Base-by-base conservation (phyloP, 2,888 invertebrate species). In the Mactromeris polynyma region DNA sequence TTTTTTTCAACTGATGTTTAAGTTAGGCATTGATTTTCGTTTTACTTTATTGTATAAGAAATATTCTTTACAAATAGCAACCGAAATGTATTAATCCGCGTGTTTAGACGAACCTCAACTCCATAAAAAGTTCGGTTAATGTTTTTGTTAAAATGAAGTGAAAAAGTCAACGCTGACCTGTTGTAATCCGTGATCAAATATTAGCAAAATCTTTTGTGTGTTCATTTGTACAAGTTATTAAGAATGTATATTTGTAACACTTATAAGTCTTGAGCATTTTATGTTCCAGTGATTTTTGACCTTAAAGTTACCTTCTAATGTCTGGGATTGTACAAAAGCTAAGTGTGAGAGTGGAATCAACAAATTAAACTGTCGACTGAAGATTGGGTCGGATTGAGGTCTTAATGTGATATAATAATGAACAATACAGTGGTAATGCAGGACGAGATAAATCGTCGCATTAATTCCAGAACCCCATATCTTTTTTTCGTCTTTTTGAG, bases 141-240 rank as follows among this genome's bases (percentile, higher is more conserved):
- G 51, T 82, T 82, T 82, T 64, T 31, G 64, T 82, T 69, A 69
- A 40, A 33, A 1, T 40, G 77, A 86, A 91, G 91, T 91, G 88
- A 89, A 91, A 85, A 91, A 91, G 91, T 91, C 91, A 91, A 81
- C 46, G 31, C 33, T 40, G 88, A 91, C 86, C 40, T 89, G 91
- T 91, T 73, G 88, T 88, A 91, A 91, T 91, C 91, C 85, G 14
- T 51, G 86, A 79, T 87, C 87, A 89, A 91, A 89, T 89, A 89
- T 91, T 89, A 42, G 58, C 40, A n/a, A 88, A 81, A 42, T 73
- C 84, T 85, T 77, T 88, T 88, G 84, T 81, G 78, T 33, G 84
- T 86, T 81, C 83, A 86, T 88, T 90, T 88, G 90, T 86, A 85
- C 81, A 90, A 88, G 86, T 81, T 81, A 69, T 88, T 88, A 86